A percentile compares a stretch with the other conserved stretches of the same genome.
phyloP scores from a whole-genome alignment of 2,888 invertebrate species.

The Athripsodes cinereus region DNA sequence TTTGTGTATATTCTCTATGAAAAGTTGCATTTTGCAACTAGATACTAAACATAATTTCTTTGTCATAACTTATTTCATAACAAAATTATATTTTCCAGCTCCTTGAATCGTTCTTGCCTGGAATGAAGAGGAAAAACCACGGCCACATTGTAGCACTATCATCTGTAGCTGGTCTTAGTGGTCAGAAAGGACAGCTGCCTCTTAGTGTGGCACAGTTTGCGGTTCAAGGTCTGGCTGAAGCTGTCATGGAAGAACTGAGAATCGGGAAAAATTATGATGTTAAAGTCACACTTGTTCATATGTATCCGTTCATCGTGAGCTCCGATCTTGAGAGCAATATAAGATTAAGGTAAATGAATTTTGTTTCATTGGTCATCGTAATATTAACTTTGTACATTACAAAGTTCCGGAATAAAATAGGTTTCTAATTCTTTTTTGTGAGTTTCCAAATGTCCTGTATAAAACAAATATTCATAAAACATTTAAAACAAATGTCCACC shows the following conservation, averaged over 20 bases:
- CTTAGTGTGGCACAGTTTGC: constrained; percentile 61
- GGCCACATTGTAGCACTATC: constrained; percentile 58
- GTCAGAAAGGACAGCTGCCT: constrained; percentile 53
- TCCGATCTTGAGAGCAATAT: constrained; percentile 49
- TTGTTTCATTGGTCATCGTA: too few relatives aligned
- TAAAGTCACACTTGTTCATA: constrained; percentile 53
- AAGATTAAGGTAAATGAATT: constrained; percentile 47
- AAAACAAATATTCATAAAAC: too few relatives aligned
- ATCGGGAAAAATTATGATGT: constrained; percentile 51
- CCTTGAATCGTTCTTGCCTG: constrained; percentile 53
- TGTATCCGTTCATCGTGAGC: constrained; percentile 58
- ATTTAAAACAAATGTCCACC: too few relatives aligned
- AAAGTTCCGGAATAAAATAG: too few relatives aligned
- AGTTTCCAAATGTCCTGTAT: too few relatives aligned
- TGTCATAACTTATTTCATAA: too few relatives aligned
- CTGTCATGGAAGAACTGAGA: constrained; percentile 55
- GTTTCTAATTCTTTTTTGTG: too few relatives aligned
- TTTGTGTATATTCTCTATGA: too few relatives aligned
- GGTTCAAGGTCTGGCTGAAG: constrained; percentile 58
- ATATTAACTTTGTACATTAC: too few relatives aligned
- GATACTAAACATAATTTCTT: too few relatives aligned
- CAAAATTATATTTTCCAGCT: constrained; percentile 43
- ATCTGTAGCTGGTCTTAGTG: constrained; percentile 57
- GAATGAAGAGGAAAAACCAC: constrained; percentile 51
- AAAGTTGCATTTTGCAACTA: too few relatives aligned